Percentiles rank a stretch among this genome's conserved stretches.
These are phyloP conservation scores for Scaptodrosophila latifasciaeformis DNA, from an alignment of 2,888 invertebrate genomes.

Conservation along the genomic window DNA sequence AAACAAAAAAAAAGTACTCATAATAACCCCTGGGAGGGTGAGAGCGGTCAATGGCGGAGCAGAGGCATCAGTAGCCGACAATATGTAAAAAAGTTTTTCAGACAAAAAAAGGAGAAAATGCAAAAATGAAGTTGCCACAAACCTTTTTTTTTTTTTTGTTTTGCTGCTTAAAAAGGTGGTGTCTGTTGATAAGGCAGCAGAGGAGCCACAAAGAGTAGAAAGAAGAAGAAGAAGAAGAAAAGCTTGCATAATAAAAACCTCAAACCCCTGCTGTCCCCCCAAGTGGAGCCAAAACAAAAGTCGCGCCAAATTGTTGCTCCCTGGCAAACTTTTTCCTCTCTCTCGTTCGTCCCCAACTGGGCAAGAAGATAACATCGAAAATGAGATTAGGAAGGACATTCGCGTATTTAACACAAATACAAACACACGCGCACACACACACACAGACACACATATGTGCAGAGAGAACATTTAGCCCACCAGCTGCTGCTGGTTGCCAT, in stretches of 20 bases:
- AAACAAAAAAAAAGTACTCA: too few relatives aligned
- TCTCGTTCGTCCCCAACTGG: slow-evolving; percentile 38
- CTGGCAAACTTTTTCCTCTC: slow-evolving; percentile 13
- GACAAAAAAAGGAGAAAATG: slow-evolving; percentile 10
- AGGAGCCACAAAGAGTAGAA: slow-evolving; percentile 2
- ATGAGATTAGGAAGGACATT: slow-evolving; percentile 72
- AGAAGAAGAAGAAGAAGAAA: not conserved
- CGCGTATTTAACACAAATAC: slow-evolving; percentile 62
- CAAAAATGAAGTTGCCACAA: slow-evolving; percentile 50
- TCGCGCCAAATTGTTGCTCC: slow-evolving; percentile 38
- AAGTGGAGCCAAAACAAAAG: too few relatives aligned
- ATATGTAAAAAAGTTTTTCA: slow-evolving; percentile 55
- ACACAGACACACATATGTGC: slow-evolving; percentile 6
- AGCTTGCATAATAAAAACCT: slow-evolving; percentile 30
- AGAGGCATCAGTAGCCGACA: slow-evolving; percentile 29
- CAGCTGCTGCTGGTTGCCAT: slow-evolving; percentile 28
- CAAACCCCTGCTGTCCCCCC: not conserved
- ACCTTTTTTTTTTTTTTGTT: too few relatives aligned
- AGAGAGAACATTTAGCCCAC: not conserved
- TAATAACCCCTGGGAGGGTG: slow-evolving; percentile 19
- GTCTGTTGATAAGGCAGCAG: too few relatives aligned
- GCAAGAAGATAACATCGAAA: slow-evolving; percentile 57
- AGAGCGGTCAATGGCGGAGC: not conserved
- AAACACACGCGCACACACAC: slow-evolving; percentile 8
- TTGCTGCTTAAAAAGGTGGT: too few relatives aligned